phyloP scores from a whole-genome alignment of 2,888 invertebrate genomes.

The Lasioglossum pauxillum region DNA sequence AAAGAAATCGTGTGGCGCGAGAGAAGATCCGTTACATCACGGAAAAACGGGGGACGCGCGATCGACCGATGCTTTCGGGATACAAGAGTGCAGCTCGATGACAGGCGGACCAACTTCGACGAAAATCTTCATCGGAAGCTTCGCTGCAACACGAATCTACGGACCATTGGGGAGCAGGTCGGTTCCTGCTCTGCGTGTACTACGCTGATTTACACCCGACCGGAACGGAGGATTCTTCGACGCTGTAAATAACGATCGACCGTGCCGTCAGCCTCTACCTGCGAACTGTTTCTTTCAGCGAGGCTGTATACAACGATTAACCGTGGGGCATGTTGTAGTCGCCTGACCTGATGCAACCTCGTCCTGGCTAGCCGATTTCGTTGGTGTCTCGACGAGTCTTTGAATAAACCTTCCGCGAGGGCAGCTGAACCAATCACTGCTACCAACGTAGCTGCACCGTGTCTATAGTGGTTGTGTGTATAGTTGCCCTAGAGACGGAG shows the following conservation, averaged over 20 bases:
- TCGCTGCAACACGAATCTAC: not conserved
- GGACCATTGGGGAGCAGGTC: not conserved
- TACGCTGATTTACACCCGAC: slow-evolving; percentile 10
- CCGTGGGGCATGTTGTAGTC: not conserved
- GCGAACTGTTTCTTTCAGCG: not conserved
- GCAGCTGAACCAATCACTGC: not conserved
- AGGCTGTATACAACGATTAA: slow-evolving; percentile 34
- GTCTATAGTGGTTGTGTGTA: not conserved
- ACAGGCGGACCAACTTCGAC: slow-evolving; percentile 21
- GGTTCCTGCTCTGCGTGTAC: slow-evolving; percentile 16
- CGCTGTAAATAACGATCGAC: slow-evolving; percentile 49
- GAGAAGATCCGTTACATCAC: slow-evolving; percentile 48
- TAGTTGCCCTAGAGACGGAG: not conserved
- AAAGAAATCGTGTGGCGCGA: not conserved
- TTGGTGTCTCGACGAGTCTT: not conserved
- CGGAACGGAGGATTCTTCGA: slow-evolving; percentile 14
- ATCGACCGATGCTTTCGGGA: slow-evolving; percentile 45
- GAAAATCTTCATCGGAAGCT: slow-evolving; percentile 14
- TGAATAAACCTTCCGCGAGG: not conserved
- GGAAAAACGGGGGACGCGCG: slow-evolving; percentile 26
- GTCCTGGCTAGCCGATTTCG: not conserved
- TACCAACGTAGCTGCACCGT: not conserved
- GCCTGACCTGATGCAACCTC: not conserved
- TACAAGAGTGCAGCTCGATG: slow-evolving; percentile 33
- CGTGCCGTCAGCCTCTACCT: not conserved